A percentile compares a stretch with the other conserved stretches of the same genome.
Conservation (phyloP, 2,113 vertebrate genomes). For the Scytalopus superciliaris region DNA sequence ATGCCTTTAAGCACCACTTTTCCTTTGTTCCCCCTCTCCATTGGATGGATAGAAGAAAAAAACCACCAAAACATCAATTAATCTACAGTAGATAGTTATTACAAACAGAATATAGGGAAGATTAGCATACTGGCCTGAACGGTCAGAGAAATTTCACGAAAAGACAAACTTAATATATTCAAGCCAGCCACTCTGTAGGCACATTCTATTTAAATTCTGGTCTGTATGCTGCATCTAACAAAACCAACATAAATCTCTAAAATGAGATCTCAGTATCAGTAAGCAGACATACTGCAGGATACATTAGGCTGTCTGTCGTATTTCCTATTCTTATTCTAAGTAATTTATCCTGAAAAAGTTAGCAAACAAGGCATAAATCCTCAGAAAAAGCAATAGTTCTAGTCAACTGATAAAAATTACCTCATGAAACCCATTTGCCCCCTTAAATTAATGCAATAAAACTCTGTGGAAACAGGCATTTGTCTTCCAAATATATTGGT, state of each 20-base stretch:
- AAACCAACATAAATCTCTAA: not conserved
- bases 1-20: not conserved
- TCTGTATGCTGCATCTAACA: not conserved
- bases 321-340: not conserved
- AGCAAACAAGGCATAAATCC: not conserved
- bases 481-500: not conserved
- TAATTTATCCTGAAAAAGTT: not conserved
- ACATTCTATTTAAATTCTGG: not conserved
- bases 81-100: not conserved
- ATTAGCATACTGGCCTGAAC: not conserved
- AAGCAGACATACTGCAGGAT: not conserved
- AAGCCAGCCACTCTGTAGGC: not conserved
- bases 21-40: not conserved
- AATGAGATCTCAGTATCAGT: not conserved
- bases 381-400: not conserved
- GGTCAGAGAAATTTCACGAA: not conserved
- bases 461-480: not conserved
- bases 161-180: not conserved
- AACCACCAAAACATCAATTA: not conserved
- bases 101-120: not conserved
- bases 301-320: rapidly evolving
- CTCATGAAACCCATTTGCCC: not conserved
- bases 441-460: not conserved
- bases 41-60: not conserved
- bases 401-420: not conserved